Evolutionary conservation across 2,113 vertebrate genomes (phyloP).

Genomic region (Cisticola juncidis): DNA sequence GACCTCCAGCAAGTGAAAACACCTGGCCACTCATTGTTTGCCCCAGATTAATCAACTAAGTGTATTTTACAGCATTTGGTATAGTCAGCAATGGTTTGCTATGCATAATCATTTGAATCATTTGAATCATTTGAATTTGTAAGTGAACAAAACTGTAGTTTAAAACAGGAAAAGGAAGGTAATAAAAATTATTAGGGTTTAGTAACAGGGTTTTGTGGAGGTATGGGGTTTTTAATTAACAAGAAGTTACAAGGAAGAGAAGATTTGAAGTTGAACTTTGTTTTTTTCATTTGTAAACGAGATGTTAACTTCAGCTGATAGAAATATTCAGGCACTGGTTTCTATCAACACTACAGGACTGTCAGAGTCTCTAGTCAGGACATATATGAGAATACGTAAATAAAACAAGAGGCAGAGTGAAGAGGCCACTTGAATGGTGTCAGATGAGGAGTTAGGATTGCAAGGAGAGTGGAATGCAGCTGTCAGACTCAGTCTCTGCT

Average conservation of each 20-base stretch:
- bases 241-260: background rate
- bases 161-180: background rate
- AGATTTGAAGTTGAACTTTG: background rate
- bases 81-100: background rate
- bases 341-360: background rate
- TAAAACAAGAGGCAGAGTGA: background rate
- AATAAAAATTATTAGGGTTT: background rate
- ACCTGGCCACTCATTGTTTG: background rate
- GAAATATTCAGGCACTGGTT: background rate
- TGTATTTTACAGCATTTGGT: background rate
- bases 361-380: background rate
- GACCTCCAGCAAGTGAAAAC: background rate
- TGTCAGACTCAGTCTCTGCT: slow-evolving; percentile 43
- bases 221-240: background rate
- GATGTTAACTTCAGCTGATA: background rate
- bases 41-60: background rate
- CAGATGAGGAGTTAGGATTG: background rate
- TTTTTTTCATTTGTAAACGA: background rate
- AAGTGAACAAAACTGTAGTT: background rate
- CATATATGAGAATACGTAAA: background rate
- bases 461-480: slow-evolving; percentile 43
- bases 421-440: slow-evolving; percentile 24
- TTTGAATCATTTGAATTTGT: background rate
- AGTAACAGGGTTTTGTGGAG: background rate
- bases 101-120: background rate